These are phyloP conservation scores for Acromyrmex echinatior DNA, from an alignment of 1,140 invertebrate species.

Conservation along the genomic window DNA sequence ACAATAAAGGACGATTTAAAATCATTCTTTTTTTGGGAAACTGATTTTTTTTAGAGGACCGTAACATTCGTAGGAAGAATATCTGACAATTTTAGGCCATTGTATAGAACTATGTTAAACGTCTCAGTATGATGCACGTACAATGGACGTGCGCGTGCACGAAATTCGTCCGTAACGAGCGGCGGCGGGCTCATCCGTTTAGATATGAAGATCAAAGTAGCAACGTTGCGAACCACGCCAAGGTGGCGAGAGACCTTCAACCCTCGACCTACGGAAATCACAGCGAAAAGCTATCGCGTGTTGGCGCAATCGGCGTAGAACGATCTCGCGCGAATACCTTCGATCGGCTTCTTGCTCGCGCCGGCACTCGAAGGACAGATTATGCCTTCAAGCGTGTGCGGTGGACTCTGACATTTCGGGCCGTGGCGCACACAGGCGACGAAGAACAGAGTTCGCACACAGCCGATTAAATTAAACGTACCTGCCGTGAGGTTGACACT, in stretches of 20 bases:
- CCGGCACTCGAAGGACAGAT: conserved; percentile 73
- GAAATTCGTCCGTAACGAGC: conserved; percentile 2
- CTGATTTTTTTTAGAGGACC: too few species aligned
- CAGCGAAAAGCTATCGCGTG: conserved; percentile 71
- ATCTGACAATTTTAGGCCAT: not conserved
- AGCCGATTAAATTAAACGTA: conserved; percentile 65
- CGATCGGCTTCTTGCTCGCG: conserved; percentile 61
- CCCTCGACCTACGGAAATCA: conserved; percentile 73
- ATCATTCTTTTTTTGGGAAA: too few species aligned
- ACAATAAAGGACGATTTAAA: too few species aligned
- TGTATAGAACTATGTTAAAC: not conserved
- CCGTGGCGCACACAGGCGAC: too few species aligned
- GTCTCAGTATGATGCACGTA: not conserved
- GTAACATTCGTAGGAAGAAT: not conserved
- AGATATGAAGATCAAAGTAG: conserved; percentile 50
- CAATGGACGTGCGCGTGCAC: not conserved
- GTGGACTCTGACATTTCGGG: conserved; percentile 41
- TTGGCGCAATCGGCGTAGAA: conserved; percentile 49
- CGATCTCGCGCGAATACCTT: conserved; percentile 62
- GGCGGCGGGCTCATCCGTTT: not conserved
- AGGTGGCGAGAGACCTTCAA: conserved; percentile 76
- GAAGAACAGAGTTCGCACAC: conserved; percentile 28
- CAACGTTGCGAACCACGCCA: conserved; percentile 36
- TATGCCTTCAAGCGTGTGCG: conserved; percentile 45
- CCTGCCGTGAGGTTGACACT: conserved; percentile 53